These are phyloP conservation scores for Rosalia funebris DNA, from an alignment of 2,888 invertebrate genomes.

Conservation along the genomic window DNA sequence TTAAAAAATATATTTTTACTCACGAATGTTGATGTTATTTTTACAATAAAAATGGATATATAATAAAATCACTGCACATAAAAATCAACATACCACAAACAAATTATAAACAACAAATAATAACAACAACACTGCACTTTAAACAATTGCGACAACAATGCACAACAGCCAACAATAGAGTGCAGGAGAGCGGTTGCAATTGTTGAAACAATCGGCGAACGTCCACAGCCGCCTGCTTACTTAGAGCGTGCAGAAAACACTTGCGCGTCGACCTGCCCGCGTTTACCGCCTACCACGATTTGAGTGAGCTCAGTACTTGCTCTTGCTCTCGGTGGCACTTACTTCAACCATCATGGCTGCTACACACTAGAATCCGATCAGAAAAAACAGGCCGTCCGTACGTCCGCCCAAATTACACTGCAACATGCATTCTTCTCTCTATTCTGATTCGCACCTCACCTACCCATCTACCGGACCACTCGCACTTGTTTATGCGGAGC, in stretches of 20 bases:
- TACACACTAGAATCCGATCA: constrained; percentile 49
- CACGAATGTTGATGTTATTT: constrained; percentile 21
- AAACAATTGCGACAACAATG: constrained; percentile 42
- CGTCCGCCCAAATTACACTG: constrained; percentile 55
- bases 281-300: constrained; percentile 63
- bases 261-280: constrained; percentile 63
- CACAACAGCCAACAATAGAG: constrained; percentile 47
- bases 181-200: constrained; percentile 58
- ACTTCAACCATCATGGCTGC: constrained; percentile 59
- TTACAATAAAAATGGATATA: constrained; percentile 16
- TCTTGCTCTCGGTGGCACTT: constrained; percentile 54
- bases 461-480: constrained; percentile 26
- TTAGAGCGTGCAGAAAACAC: constrained; percentile 61
- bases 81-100: constrained; percentile 34
- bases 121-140: constrained; percentile 28
- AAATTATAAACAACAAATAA: constrained; percentile 27
- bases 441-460: constrained; percentile 47
- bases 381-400: constrained; percentile 51
- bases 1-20: constrained; percentile 18
- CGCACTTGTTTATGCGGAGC: constrained; percentile 35
- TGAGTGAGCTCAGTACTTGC: constrained; percentile 55
- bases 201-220: constrained; percentile 59
- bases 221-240: constrained; percentile 53
- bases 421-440: constrained; percentile 52
- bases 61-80: constrained; percentile 35